Conservation (phyloP, 1,140 invertebrate genomes). For the Rhysida immarginata region DNA sequence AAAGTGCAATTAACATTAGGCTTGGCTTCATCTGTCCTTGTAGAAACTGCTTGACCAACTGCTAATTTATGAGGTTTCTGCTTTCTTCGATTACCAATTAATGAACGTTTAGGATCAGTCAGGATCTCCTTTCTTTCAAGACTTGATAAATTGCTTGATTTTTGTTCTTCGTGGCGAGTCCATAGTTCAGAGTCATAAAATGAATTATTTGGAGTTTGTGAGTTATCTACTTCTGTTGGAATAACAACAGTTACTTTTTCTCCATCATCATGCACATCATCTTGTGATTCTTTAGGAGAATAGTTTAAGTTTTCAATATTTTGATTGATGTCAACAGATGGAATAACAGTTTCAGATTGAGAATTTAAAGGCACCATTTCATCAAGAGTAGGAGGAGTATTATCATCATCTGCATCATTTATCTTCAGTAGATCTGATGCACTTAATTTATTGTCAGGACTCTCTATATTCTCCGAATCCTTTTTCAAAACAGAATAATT, state of each 20-base stretch:
- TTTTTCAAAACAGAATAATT: conserved; percentile 2
- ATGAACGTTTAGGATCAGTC: conserved; percentile 17
- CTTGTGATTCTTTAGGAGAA: not conserved
- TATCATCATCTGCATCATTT: not conserved
- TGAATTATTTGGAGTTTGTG: conserved; percentile 10
- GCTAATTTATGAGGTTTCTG: conserved; percentile 13
- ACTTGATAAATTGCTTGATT: not conserved
- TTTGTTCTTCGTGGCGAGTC: not conserved
- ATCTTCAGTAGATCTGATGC: not conserved
- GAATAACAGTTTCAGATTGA: no score
- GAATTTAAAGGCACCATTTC: conserved; percentile 6
- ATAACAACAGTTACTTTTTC: conserved; percentile 25
- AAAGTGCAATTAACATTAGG: no score
- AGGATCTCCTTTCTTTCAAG: conserved; percentile 10
- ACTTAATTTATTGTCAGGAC: no score
- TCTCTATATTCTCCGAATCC: no score
- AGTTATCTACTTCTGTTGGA: conserved; percentile 19
- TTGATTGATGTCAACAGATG: not conserved
- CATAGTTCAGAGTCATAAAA: not conserved
- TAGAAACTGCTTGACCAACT: not conserved
- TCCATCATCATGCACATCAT: conserved; percentile 15
- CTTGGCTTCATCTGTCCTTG: no score
- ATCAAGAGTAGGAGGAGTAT: conserved; percentile 3
- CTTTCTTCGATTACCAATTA: conserved; percentile 17
- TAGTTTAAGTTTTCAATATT: not conserved